Percentiles rank a stretch among this genome's conserved stretches.
These are phyloP conservation scores for Bombylius discolor DNA, from an alignment of 2,888 invertebrate genomes.

Conservation along the genomic window DNA sequence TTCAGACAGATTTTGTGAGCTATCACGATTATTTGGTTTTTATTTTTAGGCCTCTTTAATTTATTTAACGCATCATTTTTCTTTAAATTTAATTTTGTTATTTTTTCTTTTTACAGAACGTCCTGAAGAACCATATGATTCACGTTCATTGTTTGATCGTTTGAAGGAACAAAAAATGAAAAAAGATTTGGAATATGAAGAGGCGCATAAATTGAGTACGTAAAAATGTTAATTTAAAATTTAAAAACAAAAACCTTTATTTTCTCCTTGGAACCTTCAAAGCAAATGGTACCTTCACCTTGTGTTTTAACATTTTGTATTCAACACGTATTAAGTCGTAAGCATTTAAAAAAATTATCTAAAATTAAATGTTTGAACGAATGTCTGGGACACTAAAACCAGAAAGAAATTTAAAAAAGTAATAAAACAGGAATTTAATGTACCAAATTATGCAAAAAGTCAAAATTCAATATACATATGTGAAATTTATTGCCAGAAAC, in stretches of 20 bases:
- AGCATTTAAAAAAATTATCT: too few species aligned
- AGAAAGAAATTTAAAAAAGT: too few species aligned
- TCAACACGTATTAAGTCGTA: not conserved
- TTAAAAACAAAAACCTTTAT: not conserved
- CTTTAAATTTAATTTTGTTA: not conserved
- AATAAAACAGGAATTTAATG: too few species aligned
- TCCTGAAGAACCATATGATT: constrained; percentile 75
- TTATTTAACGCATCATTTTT: not conserved
- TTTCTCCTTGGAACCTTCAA: not conserved
- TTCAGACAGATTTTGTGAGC: not conserved
- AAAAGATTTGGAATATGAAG: constrained; percentile 88
- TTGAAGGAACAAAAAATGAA: constrained; percentile 85
- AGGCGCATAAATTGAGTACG: constrained; percentile 89
- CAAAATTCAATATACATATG: too few species aligned
- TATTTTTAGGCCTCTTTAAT: too few species aligned
- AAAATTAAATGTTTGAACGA: too few species aligned
- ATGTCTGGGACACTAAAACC: too few species aligned
- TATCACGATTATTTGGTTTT: too few species aligned
- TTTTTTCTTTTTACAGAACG: constrained; percentile 45
- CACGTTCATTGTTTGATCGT: constrained; percentile 78
- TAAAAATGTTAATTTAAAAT: constrained; percentile 12
- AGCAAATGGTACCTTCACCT: not conserved
- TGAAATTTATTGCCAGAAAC: too few species aligned
- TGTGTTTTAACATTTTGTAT: not conserved
- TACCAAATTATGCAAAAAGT: too few species aligned